Evolutionary conservation across 2,113 vertebrate genomes (phyloP).

Genomic region (Nettapus auritus): DNA sequence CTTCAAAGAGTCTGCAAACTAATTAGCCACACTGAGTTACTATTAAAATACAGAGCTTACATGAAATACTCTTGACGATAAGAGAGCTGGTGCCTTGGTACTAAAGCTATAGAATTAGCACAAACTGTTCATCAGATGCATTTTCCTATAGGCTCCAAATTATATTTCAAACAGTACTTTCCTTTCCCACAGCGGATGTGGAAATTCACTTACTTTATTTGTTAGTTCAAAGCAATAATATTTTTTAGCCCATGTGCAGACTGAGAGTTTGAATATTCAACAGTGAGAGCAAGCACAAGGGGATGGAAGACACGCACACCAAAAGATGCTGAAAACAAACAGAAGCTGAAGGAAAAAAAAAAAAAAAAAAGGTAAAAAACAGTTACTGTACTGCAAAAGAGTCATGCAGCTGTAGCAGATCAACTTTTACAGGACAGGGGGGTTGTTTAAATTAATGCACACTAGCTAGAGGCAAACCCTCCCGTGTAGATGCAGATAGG

Average conservation of each 20-base stretch:
- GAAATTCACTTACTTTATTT: constrained; percentile 52
- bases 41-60: constrained; percentile 48
- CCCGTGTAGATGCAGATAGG: background rate
- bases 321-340: background rate
- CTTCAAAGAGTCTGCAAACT: constrained; percentile 57
- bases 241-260: constrained; percentile 11
- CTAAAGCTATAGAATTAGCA: constrained; percentile 38
- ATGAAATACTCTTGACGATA: constrained; percentile 10
- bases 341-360: background rate
- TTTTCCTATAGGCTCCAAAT: constrained; percentile 58
- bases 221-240: constrained; percentile 58
- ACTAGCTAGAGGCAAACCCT: constrained; percentile 30
- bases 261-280: constrained; percentile 50
- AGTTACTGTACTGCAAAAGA: background rate
- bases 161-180: constrained; percentile 54
- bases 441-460: background rate
- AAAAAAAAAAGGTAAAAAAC: background rate
- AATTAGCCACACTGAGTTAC: constrained; percentile 44
- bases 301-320: background rate
- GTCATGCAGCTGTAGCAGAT: background rate
- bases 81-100: constrained; percentile 5
- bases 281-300: fast-evolving
- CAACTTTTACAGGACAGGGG: background rate
- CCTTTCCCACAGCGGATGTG: background rate
- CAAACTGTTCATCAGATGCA: constrained; percentile 26